A percentile compares a stretch with the other conserved stretches of the same genome.
These are phyloP conservation scores for Procambarus virginalis DNA, from an alignment of 1,140 invertebrate genomes.

Conservation along the genomic window DNA sequence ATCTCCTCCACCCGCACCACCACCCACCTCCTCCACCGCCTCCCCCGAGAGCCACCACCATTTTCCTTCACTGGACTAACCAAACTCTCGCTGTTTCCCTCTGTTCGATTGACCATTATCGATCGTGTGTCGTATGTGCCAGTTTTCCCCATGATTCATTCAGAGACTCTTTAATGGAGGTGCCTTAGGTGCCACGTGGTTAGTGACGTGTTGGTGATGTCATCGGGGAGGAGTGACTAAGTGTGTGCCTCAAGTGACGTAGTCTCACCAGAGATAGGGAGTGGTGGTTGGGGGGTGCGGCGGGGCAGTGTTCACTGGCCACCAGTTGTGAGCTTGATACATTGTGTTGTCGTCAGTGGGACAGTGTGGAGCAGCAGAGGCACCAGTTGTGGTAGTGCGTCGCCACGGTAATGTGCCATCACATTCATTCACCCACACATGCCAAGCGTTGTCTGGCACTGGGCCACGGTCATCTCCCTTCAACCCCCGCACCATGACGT, in stretches of 20 bases:
- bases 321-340: not conserved
- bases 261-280: slow-evolving; percentile 5
- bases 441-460: no score
- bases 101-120: no score
- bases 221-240: slow-evolving; percentile 19
- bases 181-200: slow-evolving; percentile 9
- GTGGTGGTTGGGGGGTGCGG: slow-evolving; percentile 1
- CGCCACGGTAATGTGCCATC: not conserved
- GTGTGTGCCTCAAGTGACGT: slow-evolving; percentile 19
- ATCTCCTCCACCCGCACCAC: no score
- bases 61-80: no score
- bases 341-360: slow-evolving; percentile 7
- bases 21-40: no score
- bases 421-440: no score
- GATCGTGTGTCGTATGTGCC: not conserved
- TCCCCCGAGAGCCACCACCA: no score
- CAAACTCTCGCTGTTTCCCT: no score
- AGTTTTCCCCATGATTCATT: slow-evolving; percentile 35
- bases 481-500: no score
- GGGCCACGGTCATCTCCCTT: no score
- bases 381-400: no score
- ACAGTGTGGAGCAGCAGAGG: not conserved
- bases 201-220: slow-evolving; percentile 30
- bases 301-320: not conserved
- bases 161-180: not conserved